phyloP scores from a whole-genome alignment of 64 coral and sea anemone genomes.

The Montipora foliosa region DNA sequence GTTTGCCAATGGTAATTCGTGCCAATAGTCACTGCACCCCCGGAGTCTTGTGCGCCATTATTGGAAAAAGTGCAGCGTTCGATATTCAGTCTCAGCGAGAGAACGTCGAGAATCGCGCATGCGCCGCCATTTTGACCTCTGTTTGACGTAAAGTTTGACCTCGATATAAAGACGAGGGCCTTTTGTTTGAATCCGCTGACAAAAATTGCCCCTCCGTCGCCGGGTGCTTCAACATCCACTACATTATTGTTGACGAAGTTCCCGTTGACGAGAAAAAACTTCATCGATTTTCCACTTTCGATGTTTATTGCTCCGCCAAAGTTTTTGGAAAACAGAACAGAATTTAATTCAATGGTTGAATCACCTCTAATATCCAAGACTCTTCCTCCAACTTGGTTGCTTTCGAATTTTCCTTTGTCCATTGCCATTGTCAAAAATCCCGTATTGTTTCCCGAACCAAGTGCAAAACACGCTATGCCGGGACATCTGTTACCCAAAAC shows the following conservation, averaged over 20 bases:
- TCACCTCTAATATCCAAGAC: not conserved
- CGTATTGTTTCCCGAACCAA: not conserved
- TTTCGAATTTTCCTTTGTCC: not conserved
- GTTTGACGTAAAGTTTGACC: conserved; percentile 24
- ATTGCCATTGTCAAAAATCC: not conserved
- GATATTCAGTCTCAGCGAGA: not conserved
- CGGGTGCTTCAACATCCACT: no score
- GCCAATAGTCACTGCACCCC: not conserved
- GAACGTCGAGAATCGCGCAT: not conserved
- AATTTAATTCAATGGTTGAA: not conserved
- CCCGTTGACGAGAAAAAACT: not conserved
- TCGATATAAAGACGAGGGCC: not conserved
- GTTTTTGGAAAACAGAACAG: not conserved
- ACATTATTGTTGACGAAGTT: not conserved
- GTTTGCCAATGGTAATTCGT: not conserved
- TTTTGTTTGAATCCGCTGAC: conserved; percentile 7
- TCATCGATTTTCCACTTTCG: not conserved
- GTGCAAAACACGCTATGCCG: not conserved
- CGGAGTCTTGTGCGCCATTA: not conserved
- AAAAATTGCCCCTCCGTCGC: not conserved
- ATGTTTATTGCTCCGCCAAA: not conserved
- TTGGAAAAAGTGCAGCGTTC: not conserved
- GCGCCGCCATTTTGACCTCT: not conserved
- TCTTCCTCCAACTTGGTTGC: not conserved
- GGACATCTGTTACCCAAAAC: not conserved